Evolutionary conservation across 1,140 invertebrate species (phyloP).

Genomic region (Bombus waltoni): DNA sequence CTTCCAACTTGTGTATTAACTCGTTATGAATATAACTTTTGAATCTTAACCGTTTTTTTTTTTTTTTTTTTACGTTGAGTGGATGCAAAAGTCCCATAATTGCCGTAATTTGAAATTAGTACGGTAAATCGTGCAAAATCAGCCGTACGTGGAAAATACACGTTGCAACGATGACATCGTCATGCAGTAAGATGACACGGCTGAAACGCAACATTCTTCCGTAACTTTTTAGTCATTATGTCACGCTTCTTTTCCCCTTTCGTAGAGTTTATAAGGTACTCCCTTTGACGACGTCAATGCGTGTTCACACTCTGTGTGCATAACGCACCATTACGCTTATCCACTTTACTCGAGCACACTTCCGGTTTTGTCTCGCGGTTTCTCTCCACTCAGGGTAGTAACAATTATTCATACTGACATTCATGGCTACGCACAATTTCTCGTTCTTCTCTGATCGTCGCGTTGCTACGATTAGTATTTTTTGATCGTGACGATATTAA

Average conservation of each 20-base stretch:
- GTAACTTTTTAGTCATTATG: conserved; percentile 5
- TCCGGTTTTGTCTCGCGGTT: conserved; percentile 60
- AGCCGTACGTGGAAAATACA: background rate
- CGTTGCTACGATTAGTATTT: background rate
- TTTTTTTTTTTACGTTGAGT: background rate
- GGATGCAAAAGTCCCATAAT: background rate
- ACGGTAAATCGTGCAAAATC: background rate
- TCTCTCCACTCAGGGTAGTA: conserved; percentile 29
- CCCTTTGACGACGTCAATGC: conserved; percentile 52
- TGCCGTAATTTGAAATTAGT: conserved; percentile 13
- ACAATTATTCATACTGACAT: conserved; percentile 52
- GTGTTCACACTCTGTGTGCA: conserved; percentile 35
- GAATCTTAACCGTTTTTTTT: no score
- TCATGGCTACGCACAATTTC: conserved; percentile 31
- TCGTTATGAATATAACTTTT: no score
- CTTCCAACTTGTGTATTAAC: no score
- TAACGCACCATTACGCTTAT: conserved; percentile 53
- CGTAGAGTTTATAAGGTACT: conserved; percentile 37
- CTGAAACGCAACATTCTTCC: conserved; percentile 24
- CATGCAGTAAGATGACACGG: conserved; percentile 20
- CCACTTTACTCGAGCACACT: conserved; percentile 59
- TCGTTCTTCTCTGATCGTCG: background rate
- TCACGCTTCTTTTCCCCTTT: conserved; percentile 5
- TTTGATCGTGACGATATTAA: background rate
- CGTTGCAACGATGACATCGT: conserved; percentile 11